Evolutionary conservation across 2,797 vertebrate species (phyloP), one percentile per base, ranked within the genome.

Genomic region (Champsocephalus esox): DNA sequence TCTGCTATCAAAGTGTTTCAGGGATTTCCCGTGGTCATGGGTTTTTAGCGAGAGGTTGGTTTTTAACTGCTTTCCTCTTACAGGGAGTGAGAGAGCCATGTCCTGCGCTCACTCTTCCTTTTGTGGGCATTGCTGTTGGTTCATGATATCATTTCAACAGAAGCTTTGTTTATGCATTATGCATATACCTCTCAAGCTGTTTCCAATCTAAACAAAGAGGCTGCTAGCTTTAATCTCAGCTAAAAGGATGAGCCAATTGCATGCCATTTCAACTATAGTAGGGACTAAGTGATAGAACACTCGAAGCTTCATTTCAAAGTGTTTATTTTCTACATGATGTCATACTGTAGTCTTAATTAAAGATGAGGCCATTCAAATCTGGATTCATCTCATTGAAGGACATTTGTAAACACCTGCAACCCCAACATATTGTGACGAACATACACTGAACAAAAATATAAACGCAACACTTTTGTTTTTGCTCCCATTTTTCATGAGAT

Each of bases 1-100:
- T 71, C 75, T 82, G 73, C 56, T 72, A 74, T 83, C 66, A 76
- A 70, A 73, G 75, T 43, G 62, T 57, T 48, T 75, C 28, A 17
- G 48, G 50, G 58, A 67, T 79, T 70, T 79, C 46, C 41, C 62
- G 45, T 11, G 43, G 73, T 72, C 43, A 24, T 46, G 57, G 54
- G 55, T 64, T 70, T 38, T 73, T 69, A 41, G 67, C 2, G 4
- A 19, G 13, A 68, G 58, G 24, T 52, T 52, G 11, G 12, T 70
- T 77, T 62, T 75, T 65, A 72, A 56, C 50, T 24, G 46, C 45
- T 49, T 41, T 49, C 10, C n/a, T 9, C 7, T 75, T 61, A 70
- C 19, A 43, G 44, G 41, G 43, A 68, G 56, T 57, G 48, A 59
- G 57, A 64, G 10, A 45, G 12, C 4, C 10, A 9, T 14, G 54